Conservation (phyloP, 2,113 vertebrate species). For the Ibidorhyncha struthersii region DNA sequence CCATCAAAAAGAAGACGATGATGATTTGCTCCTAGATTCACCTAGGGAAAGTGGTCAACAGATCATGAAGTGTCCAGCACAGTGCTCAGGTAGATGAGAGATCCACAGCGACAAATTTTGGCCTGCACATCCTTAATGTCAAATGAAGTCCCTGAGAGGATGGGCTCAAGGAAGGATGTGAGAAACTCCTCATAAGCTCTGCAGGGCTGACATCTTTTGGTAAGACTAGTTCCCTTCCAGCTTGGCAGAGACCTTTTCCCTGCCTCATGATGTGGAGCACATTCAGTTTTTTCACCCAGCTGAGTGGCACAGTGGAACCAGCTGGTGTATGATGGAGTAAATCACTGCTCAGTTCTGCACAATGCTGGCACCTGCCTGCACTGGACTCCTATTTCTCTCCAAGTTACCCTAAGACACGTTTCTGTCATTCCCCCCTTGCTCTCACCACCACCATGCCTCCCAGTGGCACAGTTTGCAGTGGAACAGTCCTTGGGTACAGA, state of each 20-base stretch:
- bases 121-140: background rate
- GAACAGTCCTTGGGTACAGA: background rate
- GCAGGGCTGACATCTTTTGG: background rate
- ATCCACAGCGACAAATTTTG: background rate
- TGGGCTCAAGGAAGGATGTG: background rate
- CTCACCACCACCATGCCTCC: background rate
- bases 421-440: background rate
- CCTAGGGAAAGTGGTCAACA: background rate
- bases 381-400: background rate
- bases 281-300: background rate
- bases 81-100: rapidly evolving
- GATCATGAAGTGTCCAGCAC: background rate
- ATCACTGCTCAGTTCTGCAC: background rate
- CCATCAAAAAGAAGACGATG: background rate
- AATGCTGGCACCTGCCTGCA: background rate
- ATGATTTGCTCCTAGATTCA: background rate
- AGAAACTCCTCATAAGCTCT: background rate
- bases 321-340: rapidly evolving
- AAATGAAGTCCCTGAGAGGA: background rate
- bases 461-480: background rate
- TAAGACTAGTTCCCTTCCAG: background rate
- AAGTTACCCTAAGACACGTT: background rate
- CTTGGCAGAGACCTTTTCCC: background rate
- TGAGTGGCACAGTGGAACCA: background rate
- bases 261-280: background rate